Conservation (phyloP, 2,797 vertebrate genomes). For the Melanitta fusca region DNA sequence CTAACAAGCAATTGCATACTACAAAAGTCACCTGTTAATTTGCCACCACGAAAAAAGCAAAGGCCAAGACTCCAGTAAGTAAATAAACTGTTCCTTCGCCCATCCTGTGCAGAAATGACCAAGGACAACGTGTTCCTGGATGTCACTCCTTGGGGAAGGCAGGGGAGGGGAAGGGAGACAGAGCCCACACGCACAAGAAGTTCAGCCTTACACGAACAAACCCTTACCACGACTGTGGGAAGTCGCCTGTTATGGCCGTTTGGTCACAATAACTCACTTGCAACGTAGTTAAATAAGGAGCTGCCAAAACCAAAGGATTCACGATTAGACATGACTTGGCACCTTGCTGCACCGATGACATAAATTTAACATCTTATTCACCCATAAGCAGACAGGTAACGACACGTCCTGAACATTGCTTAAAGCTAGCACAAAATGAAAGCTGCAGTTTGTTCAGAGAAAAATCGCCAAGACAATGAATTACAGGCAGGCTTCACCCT, state of each 20-base stretch:
- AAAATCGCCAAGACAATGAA: neutral
- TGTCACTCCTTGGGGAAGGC: neutral
- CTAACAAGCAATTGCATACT: neutral
- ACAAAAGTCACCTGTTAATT: neutral
- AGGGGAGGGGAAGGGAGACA: neutral
- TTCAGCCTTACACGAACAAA: neutral
- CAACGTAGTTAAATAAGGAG: neutral
- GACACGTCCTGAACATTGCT: neutral
- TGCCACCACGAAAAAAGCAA: neutral
- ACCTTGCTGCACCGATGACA: neutral
- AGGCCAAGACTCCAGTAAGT: neutral
- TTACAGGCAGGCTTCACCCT: neutral
- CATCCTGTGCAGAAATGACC: constrained; percentile 23
- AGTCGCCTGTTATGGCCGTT: neutral
- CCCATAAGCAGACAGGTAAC: neutral
- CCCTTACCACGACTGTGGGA: neutral
- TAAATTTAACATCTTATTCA: neutral
- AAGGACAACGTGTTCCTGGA: constrained; percentile 38
- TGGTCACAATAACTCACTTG: neutral
- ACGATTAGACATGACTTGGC: neutral
- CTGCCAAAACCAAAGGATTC: neutral
- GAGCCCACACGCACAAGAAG: neutral
- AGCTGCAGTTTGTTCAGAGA: neutral
- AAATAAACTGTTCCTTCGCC: constrained; percentile 1
- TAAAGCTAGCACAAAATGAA: neutral